Base-by-base conservation (phyloP, 2,113 vertebrate species). In the Meriones unguiculatus region DNA sequence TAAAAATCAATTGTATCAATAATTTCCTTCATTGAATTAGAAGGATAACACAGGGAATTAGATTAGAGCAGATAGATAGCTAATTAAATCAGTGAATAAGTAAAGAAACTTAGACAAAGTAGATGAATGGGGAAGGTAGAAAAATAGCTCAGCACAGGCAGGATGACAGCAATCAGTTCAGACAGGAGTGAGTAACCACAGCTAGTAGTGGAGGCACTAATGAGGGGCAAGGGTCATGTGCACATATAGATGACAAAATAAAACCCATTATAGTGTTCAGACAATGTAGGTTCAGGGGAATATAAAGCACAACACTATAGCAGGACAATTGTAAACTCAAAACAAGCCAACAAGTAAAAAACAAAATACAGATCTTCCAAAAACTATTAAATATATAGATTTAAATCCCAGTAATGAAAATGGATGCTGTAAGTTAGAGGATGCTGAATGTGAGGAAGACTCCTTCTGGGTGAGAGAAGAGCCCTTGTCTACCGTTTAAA, bases 221-320 rank as follows among this genome's bases (percentile, higher is more conserved):
- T 2, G 46, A n/a, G 13, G 15, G 38, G 11, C 69, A n/a, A 57
- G 30, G 32, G 2, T 38, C 22, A n/a, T 38, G 18, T 46, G 12
- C 86, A 32, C 11, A 20, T 7, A 10, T 3, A 41, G 14, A 20
- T 9, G 50, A 22, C 10, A 80, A 97, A 93, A 87, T 96, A 93
- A 93, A 93, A 78, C 90, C 57, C 77, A 7, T 91, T 84, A 70
- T 84, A n/a, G 86, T 89, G 88, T 25, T 18, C 84, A n/a, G 64
- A 94, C 62, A 82, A 50, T 65, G 94, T 94, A 72, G n/a, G 81
- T 95, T 95, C 7, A 82, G 41, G 73, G 72, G 8, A 96, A 95
- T 78, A 17, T 67, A 41, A 95, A 75, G 4, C 30, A 38, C 32
- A 52, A 13, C 7, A 30, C 14, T 4, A 30, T 18, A 95, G 38